Evolutionary conservation across 2,888 invertebrate genomes (phyloP).

Genomic region (Apodemia hepburni): DNA sequence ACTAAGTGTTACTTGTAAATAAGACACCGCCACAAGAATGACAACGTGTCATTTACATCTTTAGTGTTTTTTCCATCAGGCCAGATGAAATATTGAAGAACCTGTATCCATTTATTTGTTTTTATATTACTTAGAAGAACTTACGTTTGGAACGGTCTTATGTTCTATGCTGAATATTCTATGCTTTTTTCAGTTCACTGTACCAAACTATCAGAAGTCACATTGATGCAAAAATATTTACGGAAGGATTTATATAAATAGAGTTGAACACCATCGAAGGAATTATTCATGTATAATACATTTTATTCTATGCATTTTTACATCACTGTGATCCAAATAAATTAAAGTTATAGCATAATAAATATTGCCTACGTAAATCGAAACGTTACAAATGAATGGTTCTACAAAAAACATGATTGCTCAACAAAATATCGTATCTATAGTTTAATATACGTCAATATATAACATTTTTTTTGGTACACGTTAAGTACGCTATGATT

Average conservation of each 20-base stretch:
- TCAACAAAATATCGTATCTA: slow-evolving; percentile 11
- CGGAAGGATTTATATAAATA: slow-evolving; percentile 29
- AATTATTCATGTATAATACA: slow-evolving; percentile 19
- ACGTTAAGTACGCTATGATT: slow-evolving; percentile 7
- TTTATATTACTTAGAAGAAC: background rate
- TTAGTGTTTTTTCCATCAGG: too few species aligned
- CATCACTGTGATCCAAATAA: slow-evolving; percentile 31
- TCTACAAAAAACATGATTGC: slow-evolving; percentile 21
- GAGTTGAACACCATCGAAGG: slow-evolving; percentile 32
- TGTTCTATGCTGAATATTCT: background rate
- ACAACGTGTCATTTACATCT: too few species aligned
- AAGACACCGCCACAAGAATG: too few species aligned
- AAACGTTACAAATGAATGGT: slow-evolving; percentile 8
- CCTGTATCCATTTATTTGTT: too few species aligned
- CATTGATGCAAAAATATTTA: slow-evolving; percentile 30
- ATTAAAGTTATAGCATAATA: slow-evolving; percentile 11
- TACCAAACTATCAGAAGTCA: slow-evolving; percentile 19
- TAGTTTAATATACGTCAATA: background rate
- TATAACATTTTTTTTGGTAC: slow-evolving; percentile 10
- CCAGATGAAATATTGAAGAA: too few species aligned
- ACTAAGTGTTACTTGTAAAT: too few species aligned
- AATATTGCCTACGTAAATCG: slow-evolving; percentile 3
- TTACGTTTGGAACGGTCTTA: background rate
- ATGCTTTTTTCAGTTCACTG: slow-evolving; percentile 8
- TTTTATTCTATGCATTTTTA: slow-evolving; percentile 26